Conservation (phyloP, 2,113 vertebrate genomes). For the Cebus imitator region DNA sequence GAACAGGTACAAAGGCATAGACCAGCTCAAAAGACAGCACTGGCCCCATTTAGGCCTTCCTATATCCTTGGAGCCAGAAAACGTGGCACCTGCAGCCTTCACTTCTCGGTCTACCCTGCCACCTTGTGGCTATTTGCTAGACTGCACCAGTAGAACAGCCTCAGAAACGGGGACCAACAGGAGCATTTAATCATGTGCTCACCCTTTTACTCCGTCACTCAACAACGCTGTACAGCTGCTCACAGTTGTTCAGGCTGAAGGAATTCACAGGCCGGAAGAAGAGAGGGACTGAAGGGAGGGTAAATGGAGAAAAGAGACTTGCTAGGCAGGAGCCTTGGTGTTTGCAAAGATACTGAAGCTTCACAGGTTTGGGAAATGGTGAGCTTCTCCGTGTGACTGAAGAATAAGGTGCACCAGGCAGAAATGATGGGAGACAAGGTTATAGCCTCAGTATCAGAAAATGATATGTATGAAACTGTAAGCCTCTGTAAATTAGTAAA, state of each 20-base stretch:
- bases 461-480: neutral
- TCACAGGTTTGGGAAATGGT: neutral
- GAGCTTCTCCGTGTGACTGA: neutral
- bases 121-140: slow-evolving; percentile 59
- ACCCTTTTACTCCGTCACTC: neutral
- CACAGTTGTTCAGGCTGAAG: neutral
- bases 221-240: neutral
- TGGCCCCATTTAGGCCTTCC: neutral
- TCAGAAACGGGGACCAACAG: neutral
- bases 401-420: neutral
- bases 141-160: slow-evolving; percentile 8
- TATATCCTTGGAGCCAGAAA: neutral
- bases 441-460: neutral
- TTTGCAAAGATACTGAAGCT: neutral
- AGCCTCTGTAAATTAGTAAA: neutral
- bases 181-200: neutral
- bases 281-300: accelerated
- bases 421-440: neutral
- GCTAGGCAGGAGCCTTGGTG: neutral
- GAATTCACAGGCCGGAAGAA: neutral
- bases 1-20: neutral
- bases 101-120: slow-evolving; percentile 68
- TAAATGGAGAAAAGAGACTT: neutral
- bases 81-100: accelerated
- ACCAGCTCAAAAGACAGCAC: neutral